These are phyloP conservation scores for Centropyge bicolor DNA, from an alignment of 2,797 vertebrate species.

Conservation along the genomic window DNA sequence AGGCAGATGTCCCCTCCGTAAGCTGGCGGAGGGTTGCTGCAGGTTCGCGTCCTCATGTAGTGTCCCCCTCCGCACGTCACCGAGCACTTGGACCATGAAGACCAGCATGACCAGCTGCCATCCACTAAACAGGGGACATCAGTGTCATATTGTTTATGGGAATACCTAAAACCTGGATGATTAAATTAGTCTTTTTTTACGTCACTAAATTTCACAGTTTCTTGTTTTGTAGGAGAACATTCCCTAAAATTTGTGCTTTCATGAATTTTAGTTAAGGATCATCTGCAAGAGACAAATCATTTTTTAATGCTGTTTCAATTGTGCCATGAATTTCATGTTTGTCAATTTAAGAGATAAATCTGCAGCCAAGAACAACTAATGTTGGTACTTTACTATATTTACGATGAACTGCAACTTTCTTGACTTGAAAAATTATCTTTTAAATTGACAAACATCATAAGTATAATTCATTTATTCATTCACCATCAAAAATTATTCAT, in stretches of 20 bases:
- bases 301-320: no score
- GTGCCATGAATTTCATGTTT: no score
- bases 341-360: no score
- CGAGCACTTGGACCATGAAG: slow-evolving; percentile 96
- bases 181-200: neutral
- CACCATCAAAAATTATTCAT: no score
- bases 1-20: slow-evolving; percentile 98
- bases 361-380: no score
- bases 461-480: no score
- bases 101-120: slow-evolving; percentile 98
- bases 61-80: slow-evolving; percentile 97
- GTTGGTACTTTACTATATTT: no score
- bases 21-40: slow-evolving; percentile 93
- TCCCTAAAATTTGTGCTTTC: slow-evolving; percentile 11
- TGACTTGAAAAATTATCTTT: no score
- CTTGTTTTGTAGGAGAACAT: slow-evolving; percentile 21
- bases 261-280: slow-evolving; percentile 38
- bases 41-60: slow-evolving; percentile 96
- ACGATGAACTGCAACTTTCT: no score
- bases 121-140: slow-evolving; percentile 87
- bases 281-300: slow-evolving; percentile 47
- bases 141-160: slow-evolving; percentile 9
- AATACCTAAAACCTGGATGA: neutral
- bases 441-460: no score
- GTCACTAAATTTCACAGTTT: neutral